Percentiles rank a stretch among this genome's conserved stretches.
Evolutionary conservation across 2,113 vertebrate species (phyloP).

Genomic region (Clinocottus analis): DNA sequence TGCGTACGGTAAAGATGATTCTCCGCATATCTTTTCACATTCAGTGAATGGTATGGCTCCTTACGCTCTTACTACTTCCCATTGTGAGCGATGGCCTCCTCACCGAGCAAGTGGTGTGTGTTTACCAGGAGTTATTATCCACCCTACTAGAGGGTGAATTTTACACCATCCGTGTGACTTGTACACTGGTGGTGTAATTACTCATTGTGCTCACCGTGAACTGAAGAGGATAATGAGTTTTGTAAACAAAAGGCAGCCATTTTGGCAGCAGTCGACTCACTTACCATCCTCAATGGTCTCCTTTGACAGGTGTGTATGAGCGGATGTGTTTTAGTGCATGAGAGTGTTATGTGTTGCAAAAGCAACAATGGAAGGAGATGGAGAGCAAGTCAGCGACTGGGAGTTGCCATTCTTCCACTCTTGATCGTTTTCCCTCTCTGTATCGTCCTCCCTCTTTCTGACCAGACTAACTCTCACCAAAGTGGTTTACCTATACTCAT

Average conservation of each 20-base stretch:
- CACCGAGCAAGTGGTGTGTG: constrained; percentile 46
- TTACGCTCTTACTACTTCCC: constrained; percentile 18
- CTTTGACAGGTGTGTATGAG: constrained; percentile 60
- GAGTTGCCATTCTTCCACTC: constrained; percentile 47
- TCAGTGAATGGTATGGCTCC: constrained; percentile 37
- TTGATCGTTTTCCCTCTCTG: neutral
- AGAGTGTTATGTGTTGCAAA: constrained; percentile 14
- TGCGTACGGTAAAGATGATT: neutral
- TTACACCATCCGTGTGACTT: constrained; percentile 63
- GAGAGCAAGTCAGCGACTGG: constrained; percentile 42
- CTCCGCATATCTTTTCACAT: constrained; percentile 8
- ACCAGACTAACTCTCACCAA: constrained; percentile 41
- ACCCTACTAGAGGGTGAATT: constrained; percentile 63
- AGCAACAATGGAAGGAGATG: constrained; percentile 49
- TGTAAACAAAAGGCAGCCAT: constrained; percentile 79
- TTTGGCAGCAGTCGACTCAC: constrained; percentile 69
- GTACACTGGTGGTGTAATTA: constrained; percentile 68
- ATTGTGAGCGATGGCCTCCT: constrained; percentile 48
- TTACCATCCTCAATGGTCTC: constrained; percentile 65
- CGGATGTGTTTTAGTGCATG: constrained; percentile 27
- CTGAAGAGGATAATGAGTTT: constrained; percentile 80
- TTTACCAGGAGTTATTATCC: constrained; percentile 66
- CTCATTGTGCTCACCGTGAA: constrained; percentile 63
- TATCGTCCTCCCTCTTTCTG: constrained; percentile 17
- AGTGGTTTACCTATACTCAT: constrained; percentile 31